Base-by-base conservation (phyloP, 2,797 vertebrate species). In the Morus bassanus region DNA sequence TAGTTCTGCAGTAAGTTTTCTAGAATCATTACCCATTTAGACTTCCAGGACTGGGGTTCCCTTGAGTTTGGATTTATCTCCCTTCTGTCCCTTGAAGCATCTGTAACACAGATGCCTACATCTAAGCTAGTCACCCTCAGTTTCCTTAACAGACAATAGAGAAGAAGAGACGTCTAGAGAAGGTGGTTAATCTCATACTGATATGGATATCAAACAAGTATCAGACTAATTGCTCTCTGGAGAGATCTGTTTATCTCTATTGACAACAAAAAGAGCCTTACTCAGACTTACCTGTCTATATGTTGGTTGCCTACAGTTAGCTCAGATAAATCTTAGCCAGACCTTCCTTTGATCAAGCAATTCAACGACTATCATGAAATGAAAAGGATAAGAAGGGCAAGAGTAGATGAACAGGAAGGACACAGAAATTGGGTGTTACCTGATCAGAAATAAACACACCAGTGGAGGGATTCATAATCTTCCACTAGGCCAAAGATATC, bases 231-330 rank as follows among this genome's bases (percentile, higher is more conserved):
- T 96, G 75, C 37, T 85, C 89, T 92, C 81, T 89, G 70, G 81
- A 96, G 86, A 91, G 95, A 94, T 30, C 70, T 89, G 67, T 78
- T 93, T 96, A 96, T 96, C 93, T 96, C 89, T 92, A n/a, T 56
- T 91, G 89, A 88, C 84, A 97, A 82, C 77, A 94, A 94, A 96
- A 88, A 88, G 68, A 93, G 56, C 78, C 64, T 95, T 21, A 94
- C 56, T 94, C 82, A 60, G 87, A 89, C 41, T 91, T 92, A 93
- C 86, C 72, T 89, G 81, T 64, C 89, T 85, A 8, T 89, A 37
- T 83, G 85, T 74, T 57, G 13, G 48, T 74, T 94, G 41, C 68
- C 74, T 96, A 85, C 89, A 94, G 95, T 85, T 89, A 95, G 48
- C 60, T 94, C 92, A 94, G 84, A 92, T 93, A 93, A 95, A 77